Evolutionary conservation across 1,140 invertebrate species (phyloP).

Genomic region (Coptotermes formosanus): DNA sequence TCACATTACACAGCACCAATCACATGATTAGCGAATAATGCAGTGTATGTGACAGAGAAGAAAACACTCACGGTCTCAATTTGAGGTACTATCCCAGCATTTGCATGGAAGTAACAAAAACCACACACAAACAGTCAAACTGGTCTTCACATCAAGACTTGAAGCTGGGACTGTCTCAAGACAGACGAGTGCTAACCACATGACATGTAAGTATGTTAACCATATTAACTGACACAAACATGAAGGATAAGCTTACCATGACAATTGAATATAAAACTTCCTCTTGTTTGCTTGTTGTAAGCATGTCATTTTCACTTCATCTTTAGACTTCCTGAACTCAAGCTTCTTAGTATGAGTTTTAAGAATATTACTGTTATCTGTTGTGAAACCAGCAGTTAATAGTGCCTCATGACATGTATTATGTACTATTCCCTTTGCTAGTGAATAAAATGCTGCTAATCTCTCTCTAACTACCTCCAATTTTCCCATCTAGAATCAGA

Average conservation of each 20-base stretch:
- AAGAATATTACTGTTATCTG: conserved; percentile 58
- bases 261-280: conserved; percentile 67
- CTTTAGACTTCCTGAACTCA: conserved; percentile 17
- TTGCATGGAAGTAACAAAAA: too few relatives aligned
- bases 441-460: conserved; percentile 58
- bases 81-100: too few relatives aligned
- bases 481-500: conserved; percentile 50
- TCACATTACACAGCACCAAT: too few relatives aligned
- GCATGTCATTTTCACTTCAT: conserved; percentile 66
- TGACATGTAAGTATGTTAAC: too few relatives aligned
- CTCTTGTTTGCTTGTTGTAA: conserved; percentile 79
- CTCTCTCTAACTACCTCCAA: conserved; percentile 53
- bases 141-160: too few relatives aligned
- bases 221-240: too few relatives aligned
- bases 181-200: too few relatives aligned
- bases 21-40: too few relatives aligned
- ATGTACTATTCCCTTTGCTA: conserved; percentile 62
- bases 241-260: conserved; percentile 55
- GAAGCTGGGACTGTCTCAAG: too few relatives aligned
- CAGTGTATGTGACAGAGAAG: too few relatives aligned
- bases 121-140: too few relatives aligned
- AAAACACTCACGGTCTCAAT: too few relatives aligned
- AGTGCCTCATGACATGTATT: conserved; percentile 71
- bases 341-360: background rate
- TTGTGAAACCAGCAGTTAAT: conserved; percentile 68